A percentile compares a stretch with the other conserved stretches of the same genome.
phyloP scores from a whole-genome alignment of 1,140 invertebrate genomes.

The Hylaeus volcanicus region DNA sequence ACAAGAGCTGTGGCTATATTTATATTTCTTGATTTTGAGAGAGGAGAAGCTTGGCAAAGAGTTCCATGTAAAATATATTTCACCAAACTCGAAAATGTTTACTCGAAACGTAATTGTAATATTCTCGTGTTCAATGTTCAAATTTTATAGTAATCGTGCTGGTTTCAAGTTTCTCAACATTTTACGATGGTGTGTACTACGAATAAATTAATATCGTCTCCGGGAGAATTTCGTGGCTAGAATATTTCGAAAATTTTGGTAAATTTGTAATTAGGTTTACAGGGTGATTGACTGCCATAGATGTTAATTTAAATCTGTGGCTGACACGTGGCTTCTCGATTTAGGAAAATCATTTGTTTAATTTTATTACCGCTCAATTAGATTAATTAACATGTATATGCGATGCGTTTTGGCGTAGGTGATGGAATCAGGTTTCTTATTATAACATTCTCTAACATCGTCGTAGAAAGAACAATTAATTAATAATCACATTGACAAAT shows the following conservation, averaged over 20 bases:
- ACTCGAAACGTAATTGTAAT: not conserved
- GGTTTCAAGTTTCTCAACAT: not conserved
- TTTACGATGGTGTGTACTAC: not conserved
- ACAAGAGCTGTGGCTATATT: not conserved
- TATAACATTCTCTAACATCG: not conserved
- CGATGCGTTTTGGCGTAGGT: conserved; percentile 11
- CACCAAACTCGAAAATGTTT: not conserved
- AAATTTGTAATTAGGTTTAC: not conserved
- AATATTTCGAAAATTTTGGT: not conserved
- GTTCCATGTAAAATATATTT: not conserved
- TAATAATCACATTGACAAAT: not conserved
- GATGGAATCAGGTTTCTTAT: not conserved
- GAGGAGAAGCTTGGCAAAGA: not conserved
- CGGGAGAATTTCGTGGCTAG: not conserved
- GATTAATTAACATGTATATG: not conserved
- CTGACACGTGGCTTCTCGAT: not conserved
- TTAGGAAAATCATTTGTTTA: not conserved
- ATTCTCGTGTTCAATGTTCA: not conserved
- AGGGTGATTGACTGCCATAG: conserved; percentile 17
- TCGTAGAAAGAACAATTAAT: not conserved
- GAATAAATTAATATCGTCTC: not conserved
- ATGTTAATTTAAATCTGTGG: conserved; percentile 1
- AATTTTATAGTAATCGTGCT: not conserved
- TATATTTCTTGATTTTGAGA: not conserved
- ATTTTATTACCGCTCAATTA: not conserved